phyloP scores from a whole-genome alignment of 2,113 vertebrate genomes.

The Dascyllus trimaculatus region DNA sequence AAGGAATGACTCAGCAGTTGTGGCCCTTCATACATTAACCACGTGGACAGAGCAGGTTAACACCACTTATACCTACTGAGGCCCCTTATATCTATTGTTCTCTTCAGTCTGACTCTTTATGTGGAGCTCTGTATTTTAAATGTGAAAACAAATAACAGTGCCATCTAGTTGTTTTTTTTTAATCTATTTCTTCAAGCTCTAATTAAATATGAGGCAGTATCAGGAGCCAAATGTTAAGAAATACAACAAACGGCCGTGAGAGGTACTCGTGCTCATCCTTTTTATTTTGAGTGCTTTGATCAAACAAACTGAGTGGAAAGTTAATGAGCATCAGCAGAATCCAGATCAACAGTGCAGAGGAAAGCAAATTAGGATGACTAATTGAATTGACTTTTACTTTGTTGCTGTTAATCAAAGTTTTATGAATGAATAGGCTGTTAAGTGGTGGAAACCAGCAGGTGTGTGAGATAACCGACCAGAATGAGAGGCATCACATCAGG shows the following conservation, averaged over 20 bases:
- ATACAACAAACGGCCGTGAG: neutral
- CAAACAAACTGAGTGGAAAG: slow-evolving; percentile 11
- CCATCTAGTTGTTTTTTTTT: too few relatives aligned
- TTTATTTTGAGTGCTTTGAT: slow-evolving; percentile 3
- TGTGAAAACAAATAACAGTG: accelerated
- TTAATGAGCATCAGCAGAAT: slow-evolving; percentile 17
- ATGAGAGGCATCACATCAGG: neutral
- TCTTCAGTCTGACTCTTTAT: neutral
- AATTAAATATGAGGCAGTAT: slow-evolving; percentile 4
- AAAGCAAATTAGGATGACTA: slow-evolving; percentile 18
- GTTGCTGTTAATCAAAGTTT: neutral
- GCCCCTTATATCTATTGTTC: neutral
- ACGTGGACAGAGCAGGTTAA: slow-evolving; percentile 30
- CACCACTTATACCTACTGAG: slow-evolving; percentile 1
- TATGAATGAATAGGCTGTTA: neutral
- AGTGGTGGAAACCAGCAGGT: neutral
- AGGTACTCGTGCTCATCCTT: neutral
- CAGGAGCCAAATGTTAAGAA: neutral
- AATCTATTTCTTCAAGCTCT: neutral
- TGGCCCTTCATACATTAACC: slow-evolving; percentile 26
- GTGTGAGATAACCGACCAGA: neutral
- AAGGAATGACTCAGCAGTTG: slow-evolving; percentile 77
- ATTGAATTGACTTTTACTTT: slow-evolving; percentile 15
- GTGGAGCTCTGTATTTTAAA: neutral
- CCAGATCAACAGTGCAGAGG: slow-evolving; percentile 11